Evolutionary conservation across 1,140 invertebrate species (phyloP), one percentile per base, ranked within the genome.

Genomic region (Aradophagus sp.): DNA sequence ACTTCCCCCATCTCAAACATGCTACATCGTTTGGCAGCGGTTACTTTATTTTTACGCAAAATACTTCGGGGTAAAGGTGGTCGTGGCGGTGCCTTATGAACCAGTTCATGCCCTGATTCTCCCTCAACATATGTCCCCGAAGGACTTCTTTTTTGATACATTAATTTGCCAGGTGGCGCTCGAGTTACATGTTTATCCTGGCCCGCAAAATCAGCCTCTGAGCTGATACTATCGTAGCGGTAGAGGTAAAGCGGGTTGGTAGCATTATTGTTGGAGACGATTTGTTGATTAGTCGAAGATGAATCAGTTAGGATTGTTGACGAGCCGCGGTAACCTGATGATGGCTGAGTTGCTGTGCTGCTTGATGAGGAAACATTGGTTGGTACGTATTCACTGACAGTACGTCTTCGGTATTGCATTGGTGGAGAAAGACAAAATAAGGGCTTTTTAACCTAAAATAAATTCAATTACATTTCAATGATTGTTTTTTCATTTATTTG

Each of bases 281-380:
- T 87, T 89, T 80, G 78, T 11, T 82, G 83, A 42, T 90, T 92
- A 68, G 84, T 87, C 7, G 89, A 91, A 14, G 93, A 91, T 10
- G 93, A 93, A 75, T 93, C 93, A 2, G 90, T 90, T 3, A 95
- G 84, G 78, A 94, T 90, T 2, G 93, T 94, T 0, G 93, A 95
- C 0, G 93, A 95, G 31, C 93, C 94, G 70, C 93, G 85, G 74
- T 94, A 95, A 11, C 93, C 93, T 0, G 93, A 94, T 29, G 93
- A 94, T 1, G 93, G 93, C 63, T 90, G 90, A 29, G 93, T 93
- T 20, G 91, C 91, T 17, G 90, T 92, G 42, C 90, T 91, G 56
- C 92, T 93, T 32, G 91, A 92, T 2, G 91, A 91, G 0, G 91
- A 91, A 13, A 89, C 84, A 48, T 89, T 89, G 17, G 88, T 89